phyloP scores from a whole-genome alignment of 2,888 invertebrate genomes.

The Nebria brevicollis region DNA sequence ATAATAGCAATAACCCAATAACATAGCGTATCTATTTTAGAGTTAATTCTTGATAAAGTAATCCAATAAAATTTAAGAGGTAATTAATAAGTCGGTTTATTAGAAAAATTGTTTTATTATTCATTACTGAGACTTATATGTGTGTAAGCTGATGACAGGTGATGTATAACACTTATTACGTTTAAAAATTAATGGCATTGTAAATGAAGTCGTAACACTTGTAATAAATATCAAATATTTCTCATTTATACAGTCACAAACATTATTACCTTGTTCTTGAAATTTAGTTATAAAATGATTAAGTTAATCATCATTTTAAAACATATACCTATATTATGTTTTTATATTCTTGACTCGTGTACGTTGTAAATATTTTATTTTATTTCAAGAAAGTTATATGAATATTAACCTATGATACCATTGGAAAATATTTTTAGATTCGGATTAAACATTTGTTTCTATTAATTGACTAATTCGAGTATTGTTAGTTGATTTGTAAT shows the following conservation, averaged over 20 bases:
- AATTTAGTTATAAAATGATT: background rate
- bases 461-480: too few relatives aligned
- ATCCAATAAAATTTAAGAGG: background rate
- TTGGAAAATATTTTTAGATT: too few relatives aligned
- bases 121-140: background rate
- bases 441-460: too few relatives aligned
- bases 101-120: background rate
- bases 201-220: background rate
- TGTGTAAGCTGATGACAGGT: background rate
- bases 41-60: too few relatives aligned
- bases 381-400: too few relatives aligned
- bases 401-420: too few relatives aligned
- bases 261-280: background rate
- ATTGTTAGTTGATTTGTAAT: too few relatives aligned
- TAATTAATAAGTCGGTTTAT: background rate
- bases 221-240: background rate
- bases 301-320: background rate
- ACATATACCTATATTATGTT: background rate
- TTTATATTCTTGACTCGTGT: too few relatives aligned
- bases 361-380: too few relatives aligned
- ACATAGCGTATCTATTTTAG: too few relatives aligned
- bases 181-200: conserved; percentile 8
- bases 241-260: background rate
- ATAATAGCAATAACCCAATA: too few relatives aligned
- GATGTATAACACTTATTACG: background rate